Evolutionary conservation across 2,797 vertebrate genomes (phyloP), one percentile per base, ranked within the genome.

Genomic region (Lithobates pipiens): DNA sequence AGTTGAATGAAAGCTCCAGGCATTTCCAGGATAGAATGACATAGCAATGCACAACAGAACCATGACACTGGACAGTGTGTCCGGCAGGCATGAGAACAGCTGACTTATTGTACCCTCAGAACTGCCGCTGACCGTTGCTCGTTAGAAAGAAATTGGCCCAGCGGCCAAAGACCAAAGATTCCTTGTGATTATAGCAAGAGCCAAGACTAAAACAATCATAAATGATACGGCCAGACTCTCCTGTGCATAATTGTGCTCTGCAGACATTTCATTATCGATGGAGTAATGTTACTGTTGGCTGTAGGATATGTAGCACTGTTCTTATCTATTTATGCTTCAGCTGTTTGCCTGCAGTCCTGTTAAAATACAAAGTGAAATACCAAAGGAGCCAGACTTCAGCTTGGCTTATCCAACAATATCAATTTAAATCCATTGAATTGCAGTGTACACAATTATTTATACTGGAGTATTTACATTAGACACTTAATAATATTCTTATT

Each of bases 41-140:
- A 80, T 54, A 54, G 67, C 67, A 80, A 46, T 23, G 27, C 44
- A 70, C 10, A n/a, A 27, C 65, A 23, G 25, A 79, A 50, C 29
- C 29, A 11, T 67, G 65, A 70, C 77, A 16, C 67, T 69, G 44
- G 27, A 23, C 67, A 54, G 16, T 46, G 67, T 80, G 36, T 32
- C 29, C 77, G n/a, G 27, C 11, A 70, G 44, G 44, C 21, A 29
- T 80, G 5, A 15, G 44, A 80, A 80, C 77, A 80, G 67, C 46
- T 70, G 77, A 54, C 27, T 54, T 71, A 70, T 80, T 80, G 77
- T 79, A 11, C 77, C 44, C 18, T 3, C 34, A 65, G 63, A n/a
- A 25, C n/a, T 32, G 25, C 36, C 29, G n/a, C 10, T 44, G 36
- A 42, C 65, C 25, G n/a, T 29, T 27, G 77, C 15, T 77, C n/a